phyloP scores from a whole-genome alignment of 2,797 vertebrate genomes.

The Glyptemys insculpta region DNA sequence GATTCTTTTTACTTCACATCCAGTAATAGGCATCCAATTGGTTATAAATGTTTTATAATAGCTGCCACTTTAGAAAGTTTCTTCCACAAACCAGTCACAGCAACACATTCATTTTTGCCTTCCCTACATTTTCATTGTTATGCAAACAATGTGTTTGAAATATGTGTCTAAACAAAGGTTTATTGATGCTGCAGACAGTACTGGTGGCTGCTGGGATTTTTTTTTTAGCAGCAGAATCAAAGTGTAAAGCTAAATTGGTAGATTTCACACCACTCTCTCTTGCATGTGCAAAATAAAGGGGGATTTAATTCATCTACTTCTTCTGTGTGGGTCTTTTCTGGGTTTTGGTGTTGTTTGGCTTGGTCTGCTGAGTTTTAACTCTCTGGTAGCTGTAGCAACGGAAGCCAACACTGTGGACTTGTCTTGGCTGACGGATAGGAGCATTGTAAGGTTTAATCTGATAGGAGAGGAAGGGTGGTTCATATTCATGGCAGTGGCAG shows the following conservation, averaged over 20 bases:
- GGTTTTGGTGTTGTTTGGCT: neutral
- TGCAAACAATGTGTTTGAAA: slow-evolving; percentile 35
- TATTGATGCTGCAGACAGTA: slow-evolving; percentile 2
- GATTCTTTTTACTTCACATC: neutral
- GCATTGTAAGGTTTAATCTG: neutral
- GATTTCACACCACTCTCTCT: neutral
- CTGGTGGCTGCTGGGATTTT: neutral
- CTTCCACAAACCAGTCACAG: slow-evolving; percentile 45
- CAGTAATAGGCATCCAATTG: neutral
- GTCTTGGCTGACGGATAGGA: neutral
- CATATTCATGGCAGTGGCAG: neutral
- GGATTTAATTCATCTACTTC: neutral
- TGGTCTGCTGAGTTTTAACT: neutral
- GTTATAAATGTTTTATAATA: slow-evolving; percentile 51
- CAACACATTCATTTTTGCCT: neutral
- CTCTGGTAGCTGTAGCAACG: neutral
- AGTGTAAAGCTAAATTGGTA: neutral
- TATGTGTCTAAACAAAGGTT: slow-evolving; percentile 47
- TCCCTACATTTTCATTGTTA: slow-evolving; percentile 21
- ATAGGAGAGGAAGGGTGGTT: slow-evolving; percentile 35
- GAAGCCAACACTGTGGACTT: neutral
- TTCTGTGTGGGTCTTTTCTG: slow-evolving; percentile 1
- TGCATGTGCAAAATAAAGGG: neutral
- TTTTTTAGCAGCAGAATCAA: neutral
- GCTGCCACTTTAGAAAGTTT: slow-evolving; percentile 26